A percentile compares a stretch with the other conserved stretches of the same genome.
phyloP scores from a whole-genome alignment of 2,888 invertebrate species.

The Hipparchia semele region DNA sequence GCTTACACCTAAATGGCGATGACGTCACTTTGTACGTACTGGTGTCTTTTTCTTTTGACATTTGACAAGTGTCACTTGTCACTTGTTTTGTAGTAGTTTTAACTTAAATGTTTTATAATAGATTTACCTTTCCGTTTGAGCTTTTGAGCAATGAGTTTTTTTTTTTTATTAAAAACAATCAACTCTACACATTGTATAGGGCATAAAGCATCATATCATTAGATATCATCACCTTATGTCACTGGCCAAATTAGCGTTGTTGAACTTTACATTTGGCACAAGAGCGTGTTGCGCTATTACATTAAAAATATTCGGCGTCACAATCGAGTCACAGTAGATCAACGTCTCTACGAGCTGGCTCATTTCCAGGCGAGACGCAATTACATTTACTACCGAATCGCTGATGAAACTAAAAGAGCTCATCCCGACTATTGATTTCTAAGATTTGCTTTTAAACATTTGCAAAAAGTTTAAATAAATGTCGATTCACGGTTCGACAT shows the following conservation, averaged over 20 bases:
- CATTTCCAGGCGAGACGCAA: constrained; percentile 61
- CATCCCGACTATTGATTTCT: constrained; percentile 3
- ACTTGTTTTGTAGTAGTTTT: no score
- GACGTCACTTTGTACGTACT: no score
- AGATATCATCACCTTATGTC: constrained; percentile 57
- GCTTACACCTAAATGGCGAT: no score
- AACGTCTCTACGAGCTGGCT: constrained; percentile 68
- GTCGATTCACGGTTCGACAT: no score
- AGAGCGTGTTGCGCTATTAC: constrained; percentile 75
- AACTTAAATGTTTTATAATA: no score
- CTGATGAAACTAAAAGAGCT: constrained; percentile 23
- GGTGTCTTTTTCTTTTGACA: no score
- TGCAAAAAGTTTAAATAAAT: background rate
- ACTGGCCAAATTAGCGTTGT: constrained; percentile 80
- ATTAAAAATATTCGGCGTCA: constrained; percentile 82
- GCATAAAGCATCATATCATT: constrained; percentile 22
- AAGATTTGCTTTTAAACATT: background rate
- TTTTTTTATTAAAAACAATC: background rate
- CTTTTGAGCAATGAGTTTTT: no score
- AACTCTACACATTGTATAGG: background rate
- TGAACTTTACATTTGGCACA: constrained; percentile 82
- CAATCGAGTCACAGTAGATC: constrained; percentile 70
- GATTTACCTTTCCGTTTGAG: no score
- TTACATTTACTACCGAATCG: constrained; percentile 36
- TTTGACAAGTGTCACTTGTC: no score